Base-by-base conservation (phyloP, 2,797 vertebrate species). In the Myotis daubentonii region DNA sequence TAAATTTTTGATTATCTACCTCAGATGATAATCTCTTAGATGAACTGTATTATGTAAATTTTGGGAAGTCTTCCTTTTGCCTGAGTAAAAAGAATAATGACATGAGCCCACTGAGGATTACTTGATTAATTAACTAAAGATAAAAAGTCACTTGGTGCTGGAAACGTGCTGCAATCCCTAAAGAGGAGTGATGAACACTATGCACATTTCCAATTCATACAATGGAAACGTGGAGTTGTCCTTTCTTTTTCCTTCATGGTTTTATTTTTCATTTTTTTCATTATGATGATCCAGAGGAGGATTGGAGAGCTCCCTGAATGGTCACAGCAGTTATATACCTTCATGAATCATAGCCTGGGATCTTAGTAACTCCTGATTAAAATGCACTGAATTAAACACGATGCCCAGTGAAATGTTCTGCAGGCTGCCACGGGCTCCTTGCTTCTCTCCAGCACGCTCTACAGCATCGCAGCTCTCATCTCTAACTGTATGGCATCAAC, bases 111-210 rank as follows among this genome's bases (percentile, higher is more conserved):
- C 36, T 0, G 36, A 95, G 95, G 33, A 82, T 92, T 95, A 60
- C 44, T 72, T 88, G 87, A 94, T 95, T 96, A 96, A 98, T 98
- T 97, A 97, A 96, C 53, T 71, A 44, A 96, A 96, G 92, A 95
- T 92, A 93, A 97, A 95, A 96, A 85, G 13, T 76, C 84, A 91
- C 66, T 94, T 57, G n/a, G 12, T 94, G 97, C 65, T 92, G 78
- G 94, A 97, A 93, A 95, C 74, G 94, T 90, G 47, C 28, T 33
- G 1, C 89, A 87, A 87, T 94, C 89, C 82, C 85, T 94, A 60
- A 91, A 87, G 80, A 92, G 82, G 68, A 95, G 93, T 25, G 3
- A 30, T 93, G 96, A 97, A 72, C 96, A 36, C 47, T 28, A 10
- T 78, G 71, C 55, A 53, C 23, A 44, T 85, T 95, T 93, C 94